phyloP scores from a whole-genome alignment of 2,888 invertebrate species.

The Parascotia fuliginaria region DNA sequence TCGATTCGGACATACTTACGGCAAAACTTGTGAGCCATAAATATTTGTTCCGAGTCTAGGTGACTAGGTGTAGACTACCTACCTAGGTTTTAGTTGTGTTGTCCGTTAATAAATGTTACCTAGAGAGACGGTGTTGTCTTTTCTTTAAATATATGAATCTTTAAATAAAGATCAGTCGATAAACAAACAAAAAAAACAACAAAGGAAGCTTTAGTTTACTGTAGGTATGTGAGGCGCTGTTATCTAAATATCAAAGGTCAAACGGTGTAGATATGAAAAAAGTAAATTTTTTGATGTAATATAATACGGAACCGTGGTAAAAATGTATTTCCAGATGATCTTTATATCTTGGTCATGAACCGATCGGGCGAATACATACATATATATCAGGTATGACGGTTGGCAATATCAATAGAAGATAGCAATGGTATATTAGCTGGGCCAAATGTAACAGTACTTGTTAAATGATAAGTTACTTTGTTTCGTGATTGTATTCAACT shows the following conservation, averaged over 20 bases:
- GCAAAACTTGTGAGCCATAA: too few relatives aligned
- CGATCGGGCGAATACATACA: slow-evolving; percentile 43
- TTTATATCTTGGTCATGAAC: slow-evolving; percentile 36
- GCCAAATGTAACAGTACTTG: slow-evolving; percentile 61
- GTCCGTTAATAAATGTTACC: too few relatives aligned
- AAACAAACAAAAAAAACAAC: not conserved
- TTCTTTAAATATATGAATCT: too few relatives aligned
- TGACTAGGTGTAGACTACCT: too few relatives aligned
- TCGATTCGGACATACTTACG: too few relatives aligned
- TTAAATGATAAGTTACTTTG: slow-evolving; percentile 52
- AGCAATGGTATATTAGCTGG: slow-evolving; percentile 57
- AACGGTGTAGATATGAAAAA: not conserved
- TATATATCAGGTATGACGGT: slow-evolving; percentile 48
- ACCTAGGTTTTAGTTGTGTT: too few relatives aligned
- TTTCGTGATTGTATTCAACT: slow-evolving; percentile 43
- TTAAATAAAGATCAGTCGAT: too few relatives aligned
- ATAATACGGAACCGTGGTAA: slow-evolving; percentile 5
- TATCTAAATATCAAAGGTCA: slow-evolving; percentile 4
- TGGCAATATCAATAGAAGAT: slow-evolving; percentile 59
- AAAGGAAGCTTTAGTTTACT: not conserved
- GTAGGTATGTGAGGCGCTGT: not conserved
- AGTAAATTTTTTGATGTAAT: not conserved
- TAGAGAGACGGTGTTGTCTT: too few relatives aligned
- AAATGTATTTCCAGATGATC: slow-evolving; percentile 8
- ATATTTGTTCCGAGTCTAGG: too few relatives aligned